Conservation (phyloP, 2,113 vertebrate species). For the Serinus canaria region DNA sequence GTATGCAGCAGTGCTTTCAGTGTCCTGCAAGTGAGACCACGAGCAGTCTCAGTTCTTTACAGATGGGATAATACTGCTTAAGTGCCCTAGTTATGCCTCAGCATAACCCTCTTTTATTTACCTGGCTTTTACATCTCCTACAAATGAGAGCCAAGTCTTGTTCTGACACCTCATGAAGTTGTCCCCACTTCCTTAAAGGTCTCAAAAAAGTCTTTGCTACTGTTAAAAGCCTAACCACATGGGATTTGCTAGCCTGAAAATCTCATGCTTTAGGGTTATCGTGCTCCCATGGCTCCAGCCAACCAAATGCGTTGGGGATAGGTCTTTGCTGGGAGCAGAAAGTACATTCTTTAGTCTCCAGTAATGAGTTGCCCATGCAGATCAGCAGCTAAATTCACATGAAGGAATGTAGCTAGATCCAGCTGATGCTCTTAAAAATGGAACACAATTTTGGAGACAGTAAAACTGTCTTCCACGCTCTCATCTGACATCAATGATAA, state of each 20-base stretch:
- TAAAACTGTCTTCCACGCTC: background rate
- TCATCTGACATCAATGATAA: background rate
- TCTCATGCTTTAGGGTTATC: background rate
- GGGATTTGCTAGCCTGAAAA: background rate
- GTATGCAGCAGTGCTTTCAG: background rate
- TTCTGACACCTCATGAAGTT: slow-evolving; percentile 35
- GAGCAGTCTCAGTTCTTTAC: background rate
- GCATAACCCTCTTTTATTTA: background rate
- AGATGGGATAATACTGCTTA: background rate
- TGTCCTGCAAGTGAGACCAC: background rate
- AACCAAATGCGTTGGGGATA: background rate
- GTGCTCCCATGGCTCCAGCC: background rate
- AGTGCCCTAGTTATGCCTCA: background rate
- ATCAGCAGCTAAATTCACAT: background rate
- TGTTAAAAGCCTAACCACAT: background rate
- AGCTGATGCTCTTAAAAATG: background rate
- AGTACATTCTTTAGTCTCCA: background rate
- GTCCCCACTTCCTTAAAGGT: background rate
- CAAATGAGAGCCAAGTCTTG: background rate
- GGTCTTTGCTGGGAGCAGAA: background rate
- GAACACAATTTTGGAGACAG: background rate
- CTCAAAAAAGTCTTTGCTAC: background rate
- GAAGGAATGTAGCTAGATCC: background rate
- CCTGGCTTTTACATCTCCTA: background rate
- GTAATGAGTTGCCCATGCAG: background rate